phyloP scores from a whole-genome alignment of 2,888 invertebrate species.

The Tetropium fuscum region DNA sequence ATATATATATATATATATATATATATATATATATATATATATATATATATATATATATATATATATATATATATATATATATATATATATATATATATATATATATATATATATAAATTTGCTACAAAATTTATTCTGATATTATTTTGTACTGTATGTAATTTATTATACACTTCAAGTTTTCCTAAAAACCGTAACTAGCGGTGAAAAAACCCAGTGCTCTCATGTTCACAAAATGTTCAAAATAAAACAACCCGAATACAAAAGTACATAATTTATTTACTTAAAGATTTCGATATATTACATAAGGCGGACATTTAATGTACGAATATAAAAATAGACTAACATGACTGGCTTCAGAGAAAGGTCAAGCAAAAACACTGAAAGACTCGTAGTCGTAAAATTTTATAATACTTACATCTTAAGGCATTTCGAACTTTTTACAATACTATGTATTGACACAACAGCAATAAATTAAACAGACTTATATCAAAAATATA shows the following conservation, averaged over 20 bases:
- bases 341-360: slow-evolving; percentile 42
- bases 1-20: too few species aligned
- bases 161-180: too few species aligned
- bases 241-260: slow-evolving; percentile 42
- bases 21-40: too few species aligned
- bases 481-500: slow-evolving; percentile 23
- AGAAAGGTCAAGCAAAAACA: slow-evolving; percentile 43
- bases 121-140: too few species aligned
- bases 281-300: slow-evolving; percentile 45
- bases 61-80: too few species aligned
- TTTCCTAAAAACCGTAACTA: too few species aligned
- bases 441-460: slow-evolving; percentile 32
- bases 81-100: background rate
- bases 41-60: too few species aligned
- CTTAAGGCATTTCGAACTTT: slow-evolving; percentile 25
- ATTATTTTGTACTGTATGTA: background rate
- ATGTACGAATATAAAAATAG: slow-evolving; percentile 43
- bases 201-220: too few species aligned
- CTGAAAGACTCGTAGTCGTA: slow-evolving; percentile 41
- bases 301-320: slow-evolving; percentile 46
- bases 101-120: background rate
- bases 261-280: slow-evolving; percentile 44
- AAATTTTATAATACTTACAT: slow-evolving; percentile 31
- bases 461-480: slow-evolving; percentile 28
- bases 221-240: too few species aligned